Evolutionary conservation across 2,797 vertebrate species (phyloP).

Genomic region (Schizopygopsis pylzovi): DNA sequence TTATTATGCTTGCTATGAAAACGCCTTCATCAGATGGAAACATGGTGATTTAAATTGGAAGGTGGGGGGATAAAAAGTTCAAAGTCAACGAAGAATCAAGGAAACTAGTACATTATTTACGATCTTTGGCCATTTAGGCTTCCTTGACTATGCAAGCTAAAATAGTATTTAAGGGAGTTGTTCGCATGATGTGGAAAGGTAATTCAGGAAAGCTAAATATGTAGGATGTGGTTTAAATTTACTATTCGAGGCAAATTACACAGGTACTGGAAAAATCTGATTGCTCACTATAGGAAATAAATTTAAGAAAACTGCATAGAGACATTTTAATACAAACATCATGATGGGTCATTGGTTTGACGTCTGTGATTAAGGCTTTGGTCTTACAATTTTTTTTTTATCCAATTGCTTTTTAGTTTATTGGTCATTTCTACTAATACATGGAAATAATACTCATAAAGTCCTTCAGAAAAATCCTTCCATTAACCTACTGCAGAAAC

Average conservation of each 20-base stretch:
- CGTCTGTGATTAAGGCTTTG: slow-evolving; percentile 22
- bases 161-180: slow-evolving; percentile 56
- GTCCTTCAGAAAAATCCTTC: neutral
- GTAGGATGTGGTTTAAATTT: slow-evolving; percentile 30
- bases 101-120: slow-evolving; percentile 66
- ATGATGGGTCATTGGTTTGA: slow-evolving; percentile 21
- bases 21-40: slow-evolving; percentile 70
- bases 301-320: slow-evolving; percentile 60
- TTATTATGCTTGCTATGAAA: slow-evolving; percentile 67
- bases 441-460: neutral
- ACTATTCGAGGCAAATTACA: slow-evolving; percentile 5
- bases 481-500: slow-evolving; percentile 5
- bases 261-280: slow-evolving; percentile 31
- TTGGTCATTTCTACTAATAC: neutral
- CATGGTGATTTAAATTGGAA: slow-evolving; percentile 63
- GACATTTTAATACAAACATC: slow-evolving; percentile 15
- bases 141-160: slow-evolving; percentile 53
- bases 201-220: slow-evolving; percentile 38
- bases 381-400: slow-evolving; percentile 9
- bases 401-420: slow-evolving; percentile 3
- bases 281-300: slow-evolving; percentile 37
- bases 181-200: slow-evolving; percentile 41
- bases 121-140: slow-evolving; percentile 61
- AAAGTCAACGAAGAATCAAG: slow-evolving; percentile 69
- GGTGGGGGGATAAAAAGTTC: slow-evolving; percentile 69